Base-by-base conservation (phyloP, 1,140 invertebrate genomes). In the Radopholus similis region DNA sequence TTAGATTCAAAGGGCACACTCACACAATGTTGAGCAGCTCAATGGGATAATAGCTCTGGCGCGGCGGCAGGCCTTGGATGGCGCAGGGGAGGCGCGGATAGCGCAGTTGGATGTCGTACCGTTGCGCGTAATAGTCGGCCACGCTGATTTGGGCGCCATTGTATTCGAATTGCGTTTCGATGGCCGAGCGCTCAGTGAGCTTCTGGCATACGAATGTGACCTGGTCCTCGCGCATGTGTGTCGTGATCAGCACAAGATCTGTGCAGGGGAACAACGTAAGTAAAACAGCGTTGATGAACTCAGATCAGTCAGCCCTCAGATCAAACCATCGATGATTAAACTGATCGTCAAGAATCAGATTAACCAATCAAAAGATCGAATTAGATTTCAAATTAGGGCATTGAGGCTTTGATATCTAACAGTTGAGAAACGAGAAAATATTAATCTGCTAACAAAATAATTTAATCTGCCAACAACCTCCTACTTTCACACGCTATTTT, bases 21-120 rank as follows among this genome's bases (percentile, higher is more conserved):
- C 18, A 62, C 59, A 68, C 49, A 35, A 70, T 70, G 4, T 65
- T 42, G 6, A 72, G 13, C 11, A 70, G n/a, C 18, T 70, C 68
- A 21, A 70, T 42, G 4, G 68, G 68, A n/a, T 57, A 71, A 44
- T 9, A 70, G 32, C 32, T 40, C 30, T 70, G 58, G 1, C 49
- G 42, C 18, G 37, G 4, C 4, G 35, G 34, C 30, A 18, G 18
- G 28, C 54, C 35, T 30, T 68, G 28, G 55, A 68, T 68, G 9
- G 54, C 63, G 56, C 66, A 68, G n/a, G 51, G 62, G 21, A 68
- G 28, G 2, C 49, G 28, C n/a, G 18, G 56, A 44, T 21, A 64
- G 6, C 64, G 55, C 18, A 66, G 23, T 21, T 40, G 40, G 8
- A 15, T 1, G 9, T 23, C 34, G 35, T 60, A 66, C 23, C 15